Conservation (phyloP, 2,113 vertebrate genomes). For the Pteruthius melanotis region DNA sequence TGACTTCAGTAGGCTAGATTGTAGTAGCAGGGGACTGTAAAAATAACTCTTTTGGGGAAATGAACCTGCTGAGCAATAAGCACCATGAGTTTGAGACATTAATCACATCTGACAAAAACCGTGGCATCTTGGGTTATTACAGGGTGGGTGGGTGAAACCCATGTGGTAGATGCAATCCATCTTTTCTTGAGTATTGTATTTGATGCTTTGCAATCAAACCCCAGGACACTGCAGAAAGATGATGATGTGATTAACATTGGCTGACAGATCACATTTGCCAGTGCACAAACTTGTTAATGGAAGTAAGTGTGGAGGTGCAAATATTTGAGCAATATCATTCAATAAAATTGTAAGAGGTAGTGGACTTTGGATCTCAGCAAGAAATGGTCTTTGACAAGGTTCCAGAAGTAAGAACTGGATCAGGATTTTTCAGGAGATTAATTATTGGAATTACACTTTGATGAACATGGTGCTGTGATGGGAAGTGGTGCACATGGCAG, state of each 20-base stretch:
- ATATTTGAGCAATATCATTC: neutral
- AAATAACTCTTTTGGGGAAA: neutral
- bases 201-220: neutral
- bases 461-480: neutral
- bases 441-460: neutral
- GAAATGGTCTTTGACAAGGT: neutral
- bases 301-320: neutral
- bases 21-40: neutral
- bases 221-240: neutral
- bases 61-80: neutral
- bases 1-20: conserved; percentile 2
- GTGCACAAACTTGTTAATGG: neutral
- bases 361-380: neutral
- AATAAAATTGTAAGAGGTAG: neutral
- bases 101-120: conserved; percentile 8
- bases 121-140: neutral
- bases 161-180: neutral
- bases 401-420: neutral
- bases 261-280: neutral
- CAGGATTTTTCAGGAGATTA: neutral
- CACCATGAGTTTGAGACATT: neutral
- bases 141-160: neutral
- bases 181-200: neutral
- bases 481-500: neutral
- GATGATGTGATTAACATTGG: neutral